Conservation (phyloP, 2,888 invertebrate genomes). For the Malachius bipustulatus region DNA sequence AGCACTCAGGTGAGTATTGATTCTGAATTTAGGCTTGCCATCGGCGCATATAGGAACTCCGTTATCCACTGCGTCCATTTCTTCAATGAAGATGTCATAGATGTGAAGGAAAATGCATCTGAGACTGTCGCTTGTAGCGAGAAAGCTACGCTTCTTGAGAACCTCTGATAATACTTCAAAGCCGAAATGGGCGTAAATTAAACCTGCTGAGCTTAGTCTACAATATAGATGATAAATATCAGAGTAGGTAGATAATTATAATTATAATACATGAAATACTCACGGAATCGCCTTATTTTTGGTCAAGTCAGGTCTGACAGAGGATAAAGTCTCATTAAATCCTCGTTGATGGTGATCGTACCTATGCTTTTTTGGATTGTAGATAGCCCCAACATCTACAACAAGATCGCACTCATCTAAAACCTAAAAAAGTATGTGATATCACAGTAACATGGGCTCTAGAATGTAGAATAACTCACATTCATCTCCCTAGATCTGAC, state of each 20-base stretch:
- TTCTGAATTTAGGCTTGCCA: slow-evolving; percentile 60
- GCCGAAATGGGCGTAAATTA: slow-evolving; percentile 86
- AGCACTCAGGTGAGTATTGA: slow-evolving; percentile 66
- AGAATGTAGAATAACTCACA: too few species aligned
- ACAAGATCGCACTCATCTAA: slow-evolving; percentile 82
- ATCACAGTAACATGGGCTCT: too few species aligned
- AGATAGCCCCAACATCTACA: slow-evolving; percentile 86
- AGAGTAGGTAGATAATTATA: too few species aligned
- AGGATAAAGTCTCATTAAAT: slow-evolving; percentile 56
- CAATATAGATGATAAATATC: too few species aligned
- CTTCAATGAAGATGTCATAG: slow-evolving; percentile 80
- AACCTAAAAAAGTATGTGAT: slow-evolving; percentile 30
- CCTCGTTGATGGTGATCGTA: slow-evolving; percentile 93
- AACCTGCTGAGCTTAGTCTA: slow-evolving; percentile 89
- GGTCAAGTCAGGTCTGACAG: slow-evolving; percentile 48
- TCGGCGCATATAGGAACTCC: slow-evolving; percentile 71
- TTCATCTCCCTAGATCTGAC: slow-evolving; percentile 50
- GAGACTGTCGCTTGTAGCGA: slow-evolving; percentile 32
- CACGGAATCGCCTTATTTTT: slow-evolving; percentile 49
- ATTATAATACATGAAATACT: too few species aligned
- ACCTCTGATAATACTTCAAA: slow-evolving; percentile 58
- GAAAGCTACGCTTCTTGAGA: slow-evolving; percentile 36
- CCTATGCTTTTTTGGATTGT: slow-evolving; percentile 58
- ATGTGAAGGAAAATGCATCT: slow-evolving; percentile 53
- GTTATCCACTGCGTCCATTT: slow-evolving; percentile 95